Percentiles rank a stretch among this genome's conserved stretches.
Conservation (phyloP, 53 echinoderm and acorn worm genomes). For the Stichopus horrens region DNA sequence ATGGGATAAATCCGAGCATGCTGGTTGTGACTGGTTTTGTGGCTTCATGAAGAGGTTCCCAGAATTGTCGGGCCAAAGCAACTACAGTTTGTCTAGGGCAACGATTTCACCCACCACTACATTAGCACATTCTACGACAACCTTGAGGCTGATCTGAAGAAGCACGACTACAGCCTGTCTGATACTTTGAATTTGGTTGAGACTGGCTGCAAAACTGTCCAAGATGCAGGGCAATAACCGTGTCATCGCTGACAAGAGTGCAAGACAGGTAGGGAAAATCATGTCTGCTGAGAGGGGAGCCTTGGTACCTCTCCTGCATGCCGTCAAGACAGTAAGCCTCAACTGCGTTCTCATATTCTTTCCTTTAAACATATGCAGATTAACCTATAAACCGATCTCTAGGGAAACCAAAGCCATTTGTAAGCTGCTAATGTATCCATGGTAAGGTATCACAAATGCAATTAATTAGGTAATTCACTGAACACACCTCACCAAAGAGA, state of each 20-base stretch:
- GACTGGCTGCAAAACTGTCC: neutral
- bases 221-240: neutral
- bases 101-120: neutral
- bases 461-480: too few relatives aligned
- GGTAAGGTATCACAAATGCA: too few relatives aligned
- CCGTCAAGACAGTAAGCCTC: neutral
- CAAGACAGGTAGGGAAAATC: slow-evolving; percentile 26
- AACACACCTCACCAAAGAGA: too few relatives aligned
- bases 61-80: neutral
- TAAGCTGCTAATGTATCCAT: too few relatives aligned
- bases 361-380: too few relatives aligned
- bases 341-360: too few relatives aligned
- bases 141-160: neutral
- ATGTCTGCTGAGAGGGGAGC: slow-evolving; percentile 56
- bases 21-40: slow-evolving; percentile 7
- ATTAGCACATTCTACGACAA: neutral
- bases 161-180: too few relatives aligned
- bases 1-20: neutral
- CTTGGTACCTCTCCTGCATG: slow-evolving; percentile 41
- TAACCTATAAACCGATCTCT: too few relatives aligned
- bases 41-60: slow-evolving; percentile 21
- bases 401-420: too few relatives aligned
- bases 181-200: neutral
- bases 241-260: slow-evolving; percentile 1
- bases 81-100: neutral